Evolutionary conservation across 2,113 vertebrate species (phyloP).

Genomic region (Clarias macrocephalus): DNA sequence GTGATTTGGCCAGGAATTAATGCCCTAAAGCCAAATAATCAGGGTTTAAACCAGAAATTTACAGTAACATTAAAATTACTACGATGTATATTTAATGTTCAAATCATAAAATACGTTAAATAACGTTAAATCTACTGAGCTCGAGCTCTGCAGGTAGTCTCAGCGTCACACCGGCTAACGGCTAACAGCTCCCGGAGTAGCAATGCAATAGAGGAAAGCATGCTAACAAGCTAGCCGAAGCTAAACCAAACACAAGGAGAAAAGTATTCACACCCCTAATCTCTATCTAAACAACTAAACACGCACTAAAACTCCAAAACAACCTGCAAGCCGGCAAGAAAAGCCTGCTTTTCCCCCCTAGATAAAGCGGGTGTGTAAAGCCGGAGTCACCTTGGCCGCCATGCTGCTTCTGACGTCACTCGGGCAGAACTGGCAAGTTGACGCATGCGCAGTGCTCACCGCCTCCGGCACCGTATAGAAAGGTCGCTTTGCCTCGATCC

Average conservation of each 20-base stretch:
- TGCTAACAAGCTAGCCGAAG: constrained; percentile 28
- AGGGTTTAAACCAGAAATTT: not conserved
- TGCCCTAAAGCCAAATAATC: not conserved
- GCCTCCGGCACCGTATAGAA: not conserved
- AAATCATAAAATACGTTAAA: not conserved
- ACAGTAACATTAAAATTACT: not conserved
- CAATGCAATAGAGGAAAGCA: not conserved
- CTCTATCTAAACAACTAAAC: not conserved
- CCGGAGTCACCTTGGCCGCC: constrained; percentile 98
- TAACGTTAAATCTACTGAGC: too few relatives aligned
- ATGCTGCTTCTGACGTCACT: constrained; percentile 86
- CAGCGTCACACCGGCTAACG: too few relatives aligned
- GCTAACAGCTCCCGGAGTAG: constrained; percentile 3
- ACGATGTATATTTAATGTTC: not conserved
- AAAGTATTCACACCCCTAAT: not conserved
- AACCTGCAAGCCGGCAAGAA: not conserved
- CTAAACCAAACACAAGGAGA: not conserved
- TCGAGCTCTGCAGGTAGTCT: not conserved
- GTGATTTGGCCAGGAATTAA: not conserved
- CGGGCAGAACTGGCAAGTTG: constrained; percentile 25
- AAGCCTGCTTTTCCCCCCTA: not conserved
- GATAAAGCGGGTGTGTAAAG: constrained; percentile 49
- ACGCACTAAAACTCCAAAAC: not conserved
- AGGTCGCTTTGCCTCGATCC: not conserved
- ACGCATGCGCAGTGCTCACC: not conserved